phyloP scores from a whole-genome alignment of 2,113 vertebrate genomes.

The Ondatra zibethicus region DNA sequence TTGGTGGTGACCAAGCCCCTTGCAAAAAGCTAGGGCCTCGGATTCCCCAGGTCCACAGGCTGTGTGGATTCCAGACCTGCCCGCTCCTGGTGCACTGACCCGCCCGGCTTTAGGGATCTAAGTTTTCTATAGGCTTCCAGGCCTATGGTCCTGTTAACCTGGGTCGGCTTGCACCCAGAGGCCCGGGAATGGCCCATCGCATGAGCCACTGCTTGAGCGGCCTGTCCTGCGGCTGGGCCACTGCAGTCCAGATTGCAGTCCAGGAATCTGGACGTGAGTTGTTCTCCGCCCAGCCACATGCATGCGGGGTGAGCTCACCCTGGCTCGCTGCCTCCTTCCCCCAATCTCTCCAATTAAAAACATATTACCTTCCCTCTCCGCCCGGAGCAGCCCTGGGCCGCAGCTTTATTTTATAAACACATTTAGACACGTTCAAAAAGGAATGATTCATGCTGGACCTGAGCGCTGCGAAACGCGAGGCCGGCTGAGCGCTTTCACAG shows the following conservation, averaged over 20 bases:
- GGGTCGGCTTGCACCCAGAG: neutral
- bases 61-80: neutral
- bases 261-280: conserved; percentile 72
- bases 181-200: neutral
- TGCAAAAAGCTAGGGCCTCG: neutral
- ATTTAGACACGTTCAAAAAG: conserved; percentile 84
- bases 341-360: conserved; percentile 84
- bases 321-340: conserved; percentile 80
- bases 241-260: conserved; percentile 55
- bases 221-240: neutral
- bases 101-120: neutral
- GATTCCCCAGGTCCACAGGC: neutral
- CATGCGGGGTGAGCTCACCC: conserved; percentile 80
- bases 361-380: conserved; percentile 82
- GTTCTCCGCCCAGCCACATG: conserved; percentile 73
- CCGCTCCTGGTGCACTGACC: neutral
- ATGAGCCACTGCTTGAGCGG: neutral
- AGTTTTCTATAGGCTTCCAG: neutral
- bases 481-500: conserved; percentile 69
- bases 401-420: conserved; percentile 85
- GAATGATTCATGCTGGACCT: conserved; percentile 82
- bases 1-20: neutral
- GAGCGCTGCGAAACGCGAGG: conserved; percentile 59
- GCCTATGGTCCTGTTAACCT: neutral
- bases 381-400: conserved; percentile 79